Conservation (phyloP, 1,140 invertebrate genomes). For the Formica exsecta region DNA sequence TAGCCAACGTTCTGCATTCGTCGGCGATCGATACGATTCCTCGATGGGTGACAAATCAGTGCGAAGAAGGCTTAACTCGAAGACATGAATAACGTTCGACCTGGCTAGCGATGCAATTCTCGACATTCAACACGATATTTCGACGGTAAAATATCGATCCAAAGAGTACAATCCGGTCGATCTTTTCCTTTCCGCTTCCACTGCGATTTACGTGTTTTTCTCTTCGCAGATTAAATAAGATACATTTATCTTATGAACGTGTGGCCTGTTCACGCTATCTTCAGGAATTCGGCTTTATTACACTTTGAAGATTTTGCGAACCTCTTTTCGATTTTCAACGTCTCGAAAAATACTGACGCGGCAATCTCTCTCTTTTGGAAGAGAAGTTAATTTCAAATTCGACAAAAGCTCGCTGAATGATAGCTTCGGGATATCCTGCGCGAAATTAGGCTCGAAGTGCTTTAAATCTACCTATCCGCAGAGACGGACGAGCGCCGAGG, state of each 20-base stretch:
- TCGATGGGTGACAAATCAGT: constrained; percentile 50
- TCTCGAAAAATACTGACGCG: background rate
- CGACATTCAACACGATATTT: constrained; percentile 31
- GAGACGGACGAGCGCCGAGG: background rate
- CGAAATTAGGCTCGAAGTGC: background rate
- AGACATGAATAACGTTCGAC: constrained; percentile 44
- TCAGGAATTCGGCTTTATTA: background rate
- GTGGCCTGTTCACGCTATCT: constrained; percentile 9
- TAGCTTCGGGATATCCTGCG: background rate
- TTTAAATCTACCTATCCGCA: constrained; percentile 20
- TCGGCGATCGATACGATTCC: constrained; percentile 35
- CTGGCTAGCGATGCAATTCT: background rate
- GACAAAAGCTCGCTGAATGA: background rate
- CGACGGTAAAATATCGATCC: background rate
- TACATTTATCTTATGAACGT: constrained; percentile 13
- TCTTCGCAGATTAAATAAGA: background rate
- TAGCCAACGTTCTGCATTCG: constrained; percentile 12
- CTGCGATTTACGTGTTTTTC: background rate
- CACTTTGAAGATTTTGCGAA: background rate
- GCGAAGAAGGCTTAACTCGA: constrained; percentile 37
- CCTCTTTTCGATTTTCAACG: background rate
- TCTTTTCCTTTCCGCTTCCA: background rate
- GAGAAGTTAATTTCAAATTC: constrained; percentile 11
- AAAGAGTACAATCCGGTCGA: background rate
- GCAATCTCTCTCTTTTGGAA: background rate